Conservation (phyloP, 2,113 vertebrate species). For the Calonectris borealis region DNA sequence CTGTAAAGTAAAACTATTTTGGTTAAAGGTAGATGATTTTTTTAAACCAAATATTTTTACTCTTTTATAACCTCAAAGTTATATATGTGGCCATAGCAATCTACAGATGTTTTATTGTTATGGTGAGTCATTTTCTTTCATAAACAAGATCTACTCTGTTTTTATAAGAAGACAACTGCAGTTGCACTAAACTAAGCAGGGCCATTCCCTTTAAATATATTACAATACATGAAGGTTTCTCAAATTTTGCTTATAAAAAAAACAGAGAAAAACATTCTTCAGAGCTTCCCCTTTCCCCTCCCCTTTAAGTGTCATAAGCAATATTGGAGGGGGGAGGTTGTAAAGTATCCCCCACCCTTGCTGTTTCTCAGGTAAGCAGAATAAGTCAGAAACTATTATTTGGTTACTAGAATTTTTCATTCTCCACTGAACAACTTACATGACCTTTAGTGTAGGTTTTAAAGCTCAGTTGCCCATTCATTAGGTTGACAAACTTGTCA, state of each 20-base stretch:
- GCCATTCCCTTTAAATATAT: not conserved
- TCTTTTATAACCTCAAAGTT: not conserved
- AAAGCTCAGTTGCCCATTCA: constrained; percentile 65
- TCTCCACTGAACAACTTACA: constrained; percentile 31
- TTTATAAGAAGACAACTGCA: not conserved
- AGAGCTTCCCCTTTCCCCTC: not conserved
- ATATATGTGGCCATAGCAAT: not conserved
- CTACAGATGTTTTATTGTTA: not conserved
- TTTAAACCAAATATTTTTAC: not conserved
- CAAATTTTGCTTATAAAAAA: not conserved
- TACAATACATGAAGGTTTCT: not conserved
- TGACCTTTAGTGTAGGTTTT: constrained; percentile 56
- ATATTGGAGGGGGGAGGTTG: not conserved
- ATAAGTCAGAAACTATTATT: constrained; percentile 23
- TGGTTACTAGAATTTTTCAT: constrained; percentile 25
- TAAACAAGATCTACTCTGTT: not conserved
- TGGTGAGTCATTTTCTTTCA: not conserved
- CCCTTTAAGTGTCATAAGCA: not conserved
- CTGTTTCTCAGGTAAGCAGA: constrained; percentile 14
- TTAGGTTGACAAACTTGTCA: constrained; percentile 78
- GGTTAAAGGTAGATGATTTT: not conserved
- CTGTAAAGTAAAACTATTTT: not conserved
- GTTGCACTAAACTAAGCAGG: not conserved
- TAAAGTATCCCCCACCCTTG: not conserved
- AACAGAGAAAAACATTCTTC: not conserved